Conservation (phyloP, 1,140 invertebrate genomes). For the Ectropis grisescens region DNA sequence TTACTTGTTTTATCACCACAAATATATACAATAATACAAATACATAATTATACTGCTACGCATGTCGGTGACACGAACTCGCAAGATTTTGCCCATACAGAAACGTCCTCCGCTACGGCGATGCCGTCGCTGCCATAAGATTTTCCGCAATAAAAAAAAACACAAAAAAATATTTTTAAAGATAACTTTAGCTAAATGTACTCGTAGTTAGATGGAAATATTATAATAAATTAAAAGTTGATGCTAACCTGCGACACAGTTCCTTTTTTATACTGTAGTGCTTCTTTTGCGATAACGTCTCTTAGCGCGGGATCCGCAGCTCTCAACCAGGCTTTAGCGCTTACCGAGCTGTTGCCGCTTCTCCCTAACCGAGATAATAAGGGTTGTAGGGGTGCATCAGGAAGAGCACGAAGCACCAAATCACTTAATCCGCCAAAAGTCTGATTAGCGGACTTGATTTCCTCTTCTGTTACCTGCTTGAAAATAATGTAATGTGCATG, state of each 20-base stretch:
- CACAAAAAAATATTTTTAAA: too few relatives aligned
- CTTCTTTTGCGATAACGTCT: conserved; percentile 88
- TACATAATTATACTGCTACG: too few relatives aligned
- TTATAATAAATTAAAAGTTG: too few relatives aligned
- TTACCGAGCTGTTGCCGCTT: conserved; percentile 54
- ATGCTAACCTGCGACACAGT: conserved; percentile 75
- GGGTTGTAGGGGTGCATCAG: conserved; percentile 81
- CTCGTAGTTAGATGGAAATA: too few relatives aligned
- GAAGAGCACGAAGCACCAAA: conserved; percentile 82
- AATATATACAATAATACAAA: too few relatives aligned
- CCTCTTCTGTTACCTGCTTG: conserved; percentile 75
- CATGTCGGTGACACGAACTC: too few relatives aligned
- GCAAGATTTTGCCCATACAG: too few relatives aligned
- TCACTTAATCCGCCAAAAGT: conserved; percentile 81
- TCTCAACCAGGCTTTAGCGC: conserved; percentile 80
- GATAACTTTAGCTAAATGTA: too few relatives aligned
- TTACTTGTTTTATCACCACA: too few relatives aligned
- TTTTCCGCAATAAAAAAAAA: too few relatives aligned
- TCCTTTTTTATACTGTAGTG: conserved; percentile 83
- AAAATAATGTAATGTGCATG: conserved; percentile 4
- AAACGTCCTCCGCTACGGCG: too few relatives aligned
- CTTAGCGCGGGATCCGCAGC: conserved; percentile 81
- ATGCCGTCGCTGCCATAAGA: too few relatives aligned
- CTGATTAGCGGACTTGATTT: conserved; percentile 76
- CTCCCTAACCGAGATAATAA: conserved; percentile 75